Evolutionary conservation across 2,113 vertebrate genomes (phyloP), one percentile per base, ranked within the genome.

Genomic region (Cephalopterus ornatus): DNA sequence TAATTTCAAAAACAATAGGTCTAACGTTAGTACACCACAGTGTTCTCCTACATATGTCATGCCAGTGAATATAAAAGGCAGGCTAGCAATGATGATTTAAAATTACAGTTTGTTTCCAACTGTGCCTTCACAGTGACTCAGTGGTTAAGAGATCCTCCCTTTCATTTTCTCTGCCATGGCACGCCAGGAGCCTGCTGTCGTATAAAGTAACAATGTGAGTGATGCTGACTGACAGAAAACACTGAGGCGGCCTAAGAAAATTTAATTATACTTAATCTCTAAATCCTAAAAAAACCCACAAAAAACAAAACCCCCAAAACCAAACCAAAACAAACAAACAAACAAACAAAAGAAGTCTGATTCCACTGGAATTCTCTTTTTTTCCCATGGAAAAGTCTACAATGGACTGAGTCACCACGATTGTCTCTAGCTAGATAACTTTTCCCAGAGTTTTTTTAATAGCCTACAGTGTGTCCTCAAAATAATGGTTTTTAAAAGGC

Each of bases 301-400:
- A 30, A 46, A 77, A 90, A 89, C 39, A 41, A 41, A 41, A 41
- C 39, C n/a, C n/a, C n/a, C n/a, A 41, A 41, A 41, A 41, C 10
- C 39, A 41, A 41, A 42, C 41, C 39, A 32, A 3, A 1, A 65
- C 6, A 27, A 52, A 27, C 18, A 68, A 73, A 55, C 5, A 27
- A 12, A n/a, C 2, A 37, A 37, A n/a, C 8, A 0, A 9, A 47
- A 41, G 37, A 37, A 37, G 2, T 23, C 24, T 59, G 5, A 30
- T 44, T 85, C 4, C 8, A 8, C 30, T 30, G 14, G 8, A 82
- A 39, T 44, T 61, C 5, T 53, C 9, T 28, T 5, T 59, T 21
- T 24, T 35, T 5, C 8, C 59, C 58, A 20, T 22, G 23, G 2
- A 7, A 61, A 63, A 55, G 1, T 53, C n/a, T 74, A 8, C 14